Evolutionary conservation across 2,888 invertebrate species (phyloP).

Genomic region (Papilio protenor): DNA sequence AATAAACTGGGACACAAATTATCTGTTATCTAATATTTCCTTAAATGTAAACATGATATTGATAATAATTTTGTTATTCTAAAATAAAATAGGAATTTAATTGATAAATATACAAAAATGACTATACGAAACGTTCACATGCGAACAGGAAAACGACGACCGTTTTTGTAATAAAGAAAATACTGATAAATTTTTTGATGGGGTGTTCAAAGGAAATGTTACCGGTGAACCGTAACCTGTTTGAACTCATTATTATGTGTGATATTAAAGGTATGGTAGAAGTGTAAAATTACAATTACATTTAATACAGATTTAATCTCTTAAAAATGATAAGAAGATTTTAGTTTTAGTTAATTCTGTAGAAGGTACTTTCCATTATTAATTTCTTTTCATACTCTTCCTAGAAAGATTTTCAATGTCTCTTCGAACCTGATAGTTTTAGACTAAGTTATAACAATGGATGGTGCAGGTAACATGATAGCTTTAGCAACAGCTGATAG

Average conservation of each 20-base stretch:
- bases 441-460: background rate
- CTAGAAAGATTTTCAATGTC: background rate
- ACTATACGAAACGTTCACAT: background rate
- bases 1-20: background rate
- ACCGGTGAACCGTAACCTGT: background rate
- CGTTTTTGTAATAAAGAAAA: conserved; percentile 4
- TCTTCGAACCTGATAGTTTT: background rate
- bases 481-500: background rate
- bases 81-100: background rate
- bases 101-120: background rate
- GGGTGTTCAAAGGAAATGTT: conserved; percentile 8
- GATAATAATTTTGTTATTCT: background rate
- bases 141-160: background rate
- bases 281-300: too few relatives aligned
- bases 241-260: conserved; percentile 16
- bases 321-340: background rate
- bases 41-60: background rate
- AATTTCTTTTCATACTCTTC: background rate
- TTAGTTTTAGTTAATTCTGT: background rate
- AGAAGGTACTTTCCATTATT: background rate
- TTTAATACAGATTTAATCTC: background rate
- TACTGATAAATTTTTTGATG: background rate
- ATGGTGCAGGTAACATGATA: background rate
- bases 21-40: background rate
- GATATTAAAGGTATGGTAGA: background rate